phyloP scores from a whole-genome alignment of 2,113 vertebrate species.

The Pungitius pungitius region DNA sequence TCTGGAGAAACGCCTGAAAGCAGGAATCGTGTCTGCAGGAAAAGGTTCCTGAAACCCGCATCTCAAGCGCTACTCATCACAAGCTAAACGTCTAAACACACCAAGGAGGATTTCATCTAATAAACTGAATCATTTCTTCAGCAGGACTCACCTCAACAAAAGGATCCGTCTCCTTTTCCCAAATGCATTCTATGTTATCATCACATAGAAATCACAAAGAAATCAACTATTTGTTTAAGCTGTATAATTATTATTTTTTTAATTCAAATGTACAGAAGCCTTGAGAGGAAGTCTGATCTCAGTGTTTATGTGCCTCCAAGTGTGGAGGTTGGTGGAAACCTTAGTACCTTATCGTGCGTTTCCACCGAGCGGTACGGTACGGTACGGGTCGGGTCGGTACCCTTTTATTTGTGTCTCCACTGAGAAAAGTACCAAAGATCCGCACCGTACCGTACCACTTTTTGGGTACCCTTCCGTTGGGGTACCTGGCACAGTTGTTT shows the following conservation, averaged over 20 bases:
- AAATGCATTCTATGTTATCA: constrained; percentile 53
- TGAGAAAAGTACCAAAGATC: too few species aligned
- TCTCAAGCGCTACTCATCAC: constrained; percentile 6
- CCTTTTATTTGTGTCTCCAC: too few species aligned
- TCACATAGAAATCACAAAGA: constrained; percentile 22
- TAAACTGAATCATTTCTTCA: constrained; percentile 26
- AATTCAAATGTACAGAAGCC: not conserved
- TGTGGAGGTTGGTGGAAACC: not conserved
- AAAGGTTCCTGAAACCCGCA: too few species aligned
- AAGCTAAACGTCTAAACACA: constrained; percentile 12
- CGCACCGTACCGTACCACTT: too few species aligned
- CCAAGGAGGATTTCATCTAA: constrained; percentile 31
- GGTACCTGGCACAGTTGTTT: too few species aligned
- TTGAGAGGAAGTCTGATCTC: not conserved
- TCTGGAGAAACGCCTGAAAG: constrained; percentile 26
- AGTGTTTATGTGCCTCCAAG: not conserved
- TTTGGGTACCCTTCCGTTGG: too few species aligned
- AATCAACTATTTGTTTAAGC: constrained; percentile 13
- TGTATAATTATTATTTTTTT: constrained; percentile 20
- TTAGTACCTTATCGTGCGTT: not conserved
- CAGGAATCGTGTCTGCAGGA: constrained; percentile 11
- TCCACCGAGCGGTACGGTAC: too few species aligned
- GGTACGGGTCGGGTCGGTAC: too few species aligned
- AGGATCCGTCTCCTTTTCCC: constrained; percentile 9
- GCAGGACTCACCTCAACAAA: constrained; percentile 17